Conservation (phyloP, 2,113 vertebrate genomes). For the Thermophis baileyi region DNA sequence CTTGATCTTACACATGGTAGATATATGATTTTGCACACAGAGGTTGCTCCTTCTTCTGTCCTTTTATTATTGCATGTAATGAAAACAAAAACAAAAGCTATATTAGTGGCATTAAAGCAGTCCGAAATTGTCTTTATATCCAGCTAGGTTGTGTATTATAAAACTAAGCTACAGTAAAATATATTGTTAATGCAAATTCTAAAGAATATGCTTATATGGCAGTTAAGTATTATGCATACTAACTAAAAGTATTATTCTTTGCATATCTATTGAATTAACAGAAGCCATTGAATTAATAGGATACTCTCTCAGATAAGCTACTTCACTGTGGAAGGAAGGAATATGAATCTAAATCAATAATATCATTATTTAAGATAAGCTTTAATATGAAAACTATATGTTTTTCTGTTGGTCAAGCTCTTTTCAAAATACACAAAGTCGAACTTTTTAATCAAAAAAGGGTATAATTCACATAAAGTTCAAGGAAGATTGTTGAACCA, state of each 20-base stretch:
- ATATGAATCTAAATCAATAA: background rate
- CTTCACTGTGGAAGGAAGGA: background rate
- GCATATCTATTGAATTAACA: background rate
- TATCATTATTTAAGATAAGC: background rate
- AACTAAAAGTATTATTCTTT: background rate
- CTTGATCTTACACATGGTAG: background rate
- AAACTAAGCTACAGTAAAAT: background rate
- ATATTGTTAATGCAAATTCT: background rate
- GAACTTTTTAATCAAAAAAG: background rate
- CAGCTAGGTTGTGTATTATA: background rate
- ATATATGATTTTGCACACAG: background rate
- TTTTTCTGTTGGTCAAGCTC: background rate
- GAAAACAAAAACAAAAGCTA: background rate
- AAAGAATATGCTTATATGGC: background rate
- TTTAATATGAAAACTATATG: background rate
- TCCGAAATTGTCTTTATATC: background rate
- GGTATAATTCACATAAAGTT: background rate
- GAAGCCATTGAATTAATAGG: background rate
- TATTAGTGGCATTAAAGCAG: background rate
- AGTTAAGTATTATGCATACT: background rate
- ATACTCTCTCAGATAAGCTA: background rate
- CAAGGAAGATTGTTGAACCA: background rate
- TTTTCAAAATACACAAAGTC: background rate
- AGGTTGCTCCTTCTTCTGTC: background rate
- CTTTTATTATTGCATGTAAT: background rate